Base-by-base conservation (phyloP, 2,113 vertebrate species). In the Scophthalmus maximus region DNA sequence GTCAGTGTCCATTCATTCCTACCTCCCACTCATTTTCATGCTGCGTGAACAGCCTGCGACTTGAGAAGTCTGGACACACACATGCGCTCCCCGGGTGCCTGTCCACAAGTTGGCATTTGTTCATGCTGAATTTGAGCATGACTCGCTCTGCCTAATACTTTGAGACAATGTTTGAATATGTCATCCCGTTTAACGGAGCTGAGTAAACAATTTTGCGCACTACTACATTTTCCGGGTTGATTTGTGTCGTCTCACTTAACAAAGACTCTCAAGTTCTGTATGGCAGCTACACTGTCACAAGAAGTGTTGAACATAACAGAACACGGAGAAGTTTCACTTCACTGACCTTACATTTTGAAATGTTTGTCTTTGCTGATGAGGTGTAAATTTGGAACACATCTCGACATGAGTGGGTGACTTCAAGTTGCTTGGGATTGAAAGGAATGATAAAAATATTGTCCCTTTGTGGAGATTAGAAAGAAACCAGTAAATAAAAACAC, bases 21-120 rank as follows among this genome's bases (percentile, higher is more conserved):
- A 57, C 4, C 5, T 80, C 81, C 82, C 70, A 78, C 79, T 82
- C 46, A 25, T 79, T 74, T 65, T 87, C 15, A 73, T 74, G 72
- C 49, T 64, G 83, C 20, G 12, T 27, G 11, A 71, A 23, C 40
- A 61, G 68, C 55, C 55, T 42, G 36, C 25, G 55, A 59, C 47
- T 58, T n/a, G 9, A 25, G 26, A 11, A 76, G 46, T 47, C 61
- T n/a, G n/a, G n/a, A 60, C 56, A 10, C 15, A 75, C 66, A 61
- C 68, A 51, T 44, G 2, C 59, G 55, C 52, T 10, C n/a, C 1
- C 46, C 3, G 5, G 30, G 23, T 7, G 44, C 46, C 50, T 58
- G 53, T 59, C 20, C 47, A 76, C 65, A 64, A 75, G 36, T 56
- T 78, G 52, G 34, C 59, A 56, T 60, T 82, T 77, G 67, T 83